Percentiles rank a stretch among this genome's conserved stretches.
These are phyloP conservation scores for Amphiduros pacificus DNA, from an alignment of 2,888 invertebrate genomes.

Conservation along the genomic window DNA sequence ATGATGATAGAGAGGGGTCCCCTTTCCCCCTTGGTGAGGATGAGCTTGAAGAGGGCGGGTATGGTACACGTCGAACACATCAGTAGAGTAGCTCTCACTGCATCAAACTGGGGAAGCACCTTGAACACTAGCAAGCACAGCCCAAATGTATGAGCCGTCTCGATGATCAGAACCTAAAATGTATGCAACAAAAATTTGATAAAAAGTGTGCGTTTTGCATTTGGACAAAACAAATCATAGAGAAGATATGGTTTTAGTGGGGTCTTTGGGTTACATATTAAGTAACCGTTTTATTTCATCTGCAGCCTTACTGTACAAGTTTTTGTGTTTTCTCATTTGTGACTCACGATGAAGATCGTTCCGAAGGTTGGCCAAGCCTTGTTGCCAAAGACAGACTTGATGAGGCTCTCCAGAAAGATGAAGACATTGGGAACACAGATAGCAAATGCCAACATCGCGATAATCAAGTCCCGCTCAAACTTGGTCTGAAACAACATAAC, in stretches of 20 bases:
- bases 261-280: too few species aligned
- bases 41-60: slow-evolving; percentile 51
- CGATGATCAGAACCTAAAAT: slow-evolving; percentile 26
- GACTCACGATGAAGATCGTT: slow-evolving; percentile 31
- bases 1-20: slow-evolving; percentile 38
- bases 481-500: slow-evolving; percentile 26
- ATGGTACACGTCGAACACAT: slow-evolving; percentile 51
- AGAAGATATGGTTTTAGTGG: too few species aligned
- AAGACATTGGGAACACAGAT: slow-evolving; percentile 34
- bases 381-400: slow-evolving; percentile 32
- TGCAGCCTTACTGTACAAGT: too few species aligned
- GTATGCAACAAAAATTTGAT: too few species aligned
- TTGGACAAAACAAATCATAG: too few species aligned
- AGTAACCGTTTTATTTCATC: too few species aligned
- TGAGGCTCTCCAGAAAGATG: slow-evolving; percentile 30
- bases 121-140: slow-evolving; percentile 51
- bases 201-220: too few species aligned
- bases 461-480: slow-evolving; percentile 31
- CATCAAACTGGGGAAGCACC: slow-evolving; percentile 51
- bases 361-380: slow-evolving; percentile 33
- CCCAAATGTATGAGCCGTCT: slow-evolving; percentile 37
- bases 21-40: slow-evolving; percentile 43
- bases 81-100: slow-evolving; percentile 51
- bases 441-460: slow-evolving; percentile 29
- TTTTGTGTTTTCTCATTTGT: too few species aligned